These are phyloP conservation scores for Geotrypetes seraphini DNA, from an alignment of 2,797 vertebrate species.

Conservation along the genomic window DNA sequence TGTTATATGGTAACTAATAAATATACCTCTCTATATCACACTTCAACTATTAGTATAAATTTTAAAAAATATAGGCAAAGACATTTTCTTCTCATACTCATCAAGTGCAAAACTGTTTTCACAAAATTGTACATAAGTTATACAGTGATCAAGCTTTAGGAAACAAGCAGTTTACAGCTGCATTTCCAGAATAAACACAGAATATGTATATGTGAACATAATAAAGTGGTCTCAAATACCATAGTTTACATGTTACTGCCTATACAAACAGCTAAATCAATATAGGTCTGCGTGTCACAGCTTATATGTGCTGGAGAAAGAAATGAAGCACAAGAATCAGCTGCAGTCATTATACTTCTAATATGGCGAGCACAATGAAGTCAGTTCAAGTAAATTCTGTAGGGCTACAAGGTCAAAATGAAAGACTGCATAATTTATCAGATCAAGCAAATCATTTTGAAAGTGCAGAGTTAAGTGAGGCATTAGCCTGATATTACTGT, in stretches of 20 bases:
- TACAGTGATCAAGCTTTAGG: no score
- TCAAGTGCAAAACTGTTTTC: no score
- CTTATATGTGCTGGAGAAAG: constrained; percentile 23
- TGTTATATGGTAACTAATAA: no score
- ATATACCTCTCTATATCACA: no score
- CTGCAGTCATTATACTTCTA: constrained; percentile 24
- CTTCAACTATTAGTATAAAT: no score
- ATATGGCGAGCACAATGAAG: constrained; percentile 28
- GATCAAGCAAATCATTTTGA: constrained; percentile 39
- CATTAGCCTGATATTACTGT: constrained; percentile 31
- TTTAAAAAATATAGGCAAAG: no score
- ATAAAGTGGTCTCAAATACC: no score
- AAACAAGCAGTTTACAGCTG: no score
- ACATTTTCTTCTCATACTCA: no score
- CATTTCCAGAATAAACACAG: no score
- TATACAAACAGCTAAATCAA: constrained; percentile 24
- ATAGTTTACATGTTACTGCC: constrained; percentile 13
- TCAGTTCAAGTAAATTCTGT: constrained; percentile 39
- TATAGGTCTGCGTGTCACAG: constrained; percentile 25
- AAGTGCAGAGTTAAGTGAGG: constrained; percentile 35
- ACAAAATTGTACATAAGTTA: no score
- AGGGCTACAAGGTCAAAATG: constrained; percentile 42
- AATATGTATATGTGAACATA: no score
- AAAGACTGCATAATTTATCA: constrained; percentile 54
- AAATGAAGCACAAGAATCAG: constrained; percentile 16